Evolutionary conservation across 2,888 invertebrate species (phyloP).

Genomic region (Caenorhabditis wallacei): DNA sequence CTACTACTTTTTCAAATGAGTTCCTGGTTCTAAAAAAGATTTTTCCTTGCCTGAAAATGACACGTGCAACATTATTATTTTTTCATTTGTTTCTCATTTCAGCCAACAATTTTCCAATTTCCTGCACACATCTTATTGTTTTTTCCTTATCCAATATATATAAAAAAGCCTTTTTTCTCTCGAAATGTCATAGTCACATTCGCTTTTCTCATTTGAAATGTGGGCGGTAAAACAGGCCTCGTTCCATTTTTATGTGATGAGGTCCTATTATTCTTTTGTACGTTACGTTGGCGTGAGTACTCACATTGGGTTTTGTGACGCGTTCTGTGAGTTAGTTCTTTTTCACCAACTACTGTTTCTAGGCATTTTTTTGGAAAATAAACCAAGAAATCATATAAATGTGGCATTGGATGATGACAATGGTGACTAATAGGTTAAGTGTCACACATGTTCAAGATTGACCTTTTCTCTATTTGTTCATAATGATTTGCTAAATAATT

Average conservation of each 20-base stretch:
- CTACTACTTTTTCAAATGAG: neutral
- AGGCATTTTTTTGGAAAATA: too few relatives aligned
- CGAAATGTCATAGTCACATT: neutral
- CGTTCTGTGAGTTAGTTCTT: too few relatives aligned
- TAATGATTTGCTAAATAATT: too few relatives aligned
- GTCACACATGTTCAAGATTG: too few relatives aligned
- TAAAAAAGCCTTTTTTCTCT: neutral
- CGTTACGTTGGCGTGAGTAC: neutral
- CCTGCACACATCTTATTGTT: conserved; percentile 1
- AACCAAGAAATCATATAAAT: too few relatives aligned
- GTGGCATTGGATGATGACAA: too few relatives aligned
- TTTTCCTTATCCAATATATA: conserved; percentile 1
- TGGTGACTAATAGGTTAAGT: too few relatives aligned
- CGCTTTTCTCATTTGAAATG: conserved; percentile 8
- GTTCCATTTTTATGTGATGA: conserved; percentile 29
- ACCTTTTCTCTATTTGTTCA: too few relatives aligned
- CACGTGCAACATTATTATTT: neutral
- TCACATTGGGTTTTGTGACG: neutral
- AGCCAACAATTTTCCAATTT: neutral
- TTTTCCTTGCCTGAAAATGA: neutral
- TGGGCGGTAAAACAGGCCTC: conserved; percentile 17
- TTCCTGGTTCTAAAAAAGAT: neutral
- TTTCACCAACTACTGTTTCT: too few relatives aligned
- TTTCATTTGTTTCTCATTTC: conserved; percentile 1
- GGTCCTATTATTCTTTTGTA: neutral